Conservation (phyloP, 2,797 vertebrate species). For the Eupleurogrammus muticus region DNA sequence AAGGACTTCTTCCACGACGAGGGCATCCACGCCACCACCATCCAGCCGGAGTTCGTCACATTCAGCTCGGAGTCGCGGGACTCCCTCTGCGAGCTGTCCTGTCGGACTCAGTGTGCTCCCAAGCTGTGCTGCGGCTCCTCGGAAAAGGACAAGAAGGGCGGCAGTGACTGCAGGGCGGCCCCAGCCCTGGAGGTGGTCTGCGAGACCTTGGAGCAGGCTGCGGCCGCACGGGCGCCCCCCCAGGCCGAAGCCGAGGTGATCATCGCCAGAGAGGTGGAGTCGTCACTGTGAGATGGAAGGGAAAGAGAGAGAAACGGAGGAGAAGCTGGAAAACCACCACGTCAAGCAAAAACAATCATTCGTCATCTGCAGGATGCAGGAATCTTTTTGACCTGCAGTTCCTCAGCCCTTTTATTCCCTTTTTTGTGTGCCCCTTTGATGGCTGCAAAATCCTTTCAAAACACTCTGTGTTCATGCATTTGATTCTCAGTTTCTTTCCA, state of each 20-base stretch:
- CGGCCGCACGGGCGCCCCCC: constrained; percentile 51
- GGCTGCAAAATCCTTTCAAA: not conserved
- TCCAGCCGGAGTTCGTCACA: constrained; percentile 96
- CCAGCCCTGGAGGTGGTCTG: constrained; percentile 85
- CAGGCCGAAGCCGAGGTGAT: constrained; percentile 76
- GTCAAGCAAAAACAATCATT: constrained; percentile 34
- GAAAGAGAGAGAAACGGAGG: constrained; percentile 1
- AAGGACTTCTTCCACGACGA: constrained; percentile 97
- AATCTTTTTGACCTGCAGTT: constrained; percentile 9
- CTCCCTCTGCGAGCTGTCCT: constrained; percentile 93
- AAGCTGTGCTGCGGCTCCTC: constrained; percentile 93
- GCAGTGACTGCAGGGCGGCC: constrained; percentile 61
- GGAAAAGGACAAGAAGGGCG: constrained; percentile 63
- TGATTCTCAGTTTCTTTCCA: constrained; percentile 20
- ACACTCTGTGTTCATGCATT: constrained; percentile 20
- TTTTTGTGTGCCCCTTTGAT: constrained; percentile 2
- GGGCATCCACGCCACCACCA: constrained; percentile 98
- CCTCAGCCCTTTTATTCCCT: constrained; percentile 12
- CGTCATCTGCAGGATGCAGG: constrained; percentile 33
- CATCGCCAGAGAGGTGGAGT: constrained; percentile 89
- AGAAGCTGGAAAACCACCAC: constrained; percentile 53
- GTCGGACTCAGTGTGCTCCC: constrained; percentile 95
- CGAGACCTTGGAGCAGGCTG: constrained; percentile 75
- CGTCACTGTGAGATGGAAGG: constrained; percentile 87
- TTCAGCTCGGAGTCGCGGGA: constrained; percentile 89